Evolutionary conservation across 2,113 vertebrate genomes (phyloP).

Genomic region (Lonchura striata): DNA sequence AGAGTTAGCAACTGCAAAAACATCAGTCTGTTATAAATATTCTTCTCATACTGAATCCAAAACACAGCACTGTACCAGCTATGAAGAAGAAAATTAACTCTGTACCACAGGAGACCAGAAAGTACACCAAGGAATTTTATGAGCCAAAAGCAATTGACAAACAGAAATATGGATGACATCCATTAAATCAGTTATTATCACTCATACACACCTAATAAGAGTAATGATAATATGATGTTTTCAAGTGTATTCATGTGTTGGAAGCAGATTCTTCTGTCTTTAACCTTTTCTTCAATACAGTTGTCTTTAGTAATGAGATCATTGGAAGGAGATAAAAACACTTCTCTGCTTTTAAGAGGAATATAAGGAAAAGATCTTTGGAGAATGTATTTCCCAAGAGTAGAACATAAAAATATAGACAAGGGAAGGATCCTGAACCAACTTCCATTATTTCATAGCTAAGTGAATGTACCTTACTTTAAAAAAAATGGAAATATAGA

Average conservation of each 20-base stretch:
- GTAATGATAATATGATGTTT: background rate
- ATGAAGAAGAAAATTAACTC: background rate
- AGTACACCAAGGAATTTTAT: background rate
- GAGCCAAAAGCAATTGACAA: background rate
- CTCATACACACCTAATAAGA: background rate
- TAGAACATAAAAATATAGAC: background rate
- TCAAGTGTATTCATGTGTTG: background rate
- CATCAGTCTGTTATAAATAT: background rate
- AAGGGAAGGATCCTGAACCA: background rate
- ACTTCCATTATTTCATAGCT: background rate
- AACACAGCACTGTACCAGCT: background rate
- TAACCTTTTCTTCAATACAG: background rate
- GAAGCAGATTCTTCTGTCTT: background rate
- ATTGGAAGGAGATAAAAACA: background rate
- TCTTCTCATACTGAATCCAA: background rate
- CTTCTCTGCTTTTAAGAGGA: background rate
- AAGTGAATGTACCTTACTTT: background rate
- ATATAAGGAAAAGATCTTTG: background rate
- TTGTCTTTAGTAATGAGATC: background rate
- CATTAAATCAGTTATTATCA: background rate
- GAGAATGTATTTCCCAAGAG: background rate
- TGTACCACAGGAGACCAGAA: background rate
- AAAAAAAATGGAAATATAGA: background rate
- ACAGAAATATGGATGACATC: background rate
- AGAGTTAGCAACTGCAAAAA: background rate